Conservation (phyloP, 2,113 vertebrate species). For the Neotoma lepida region DNA sequence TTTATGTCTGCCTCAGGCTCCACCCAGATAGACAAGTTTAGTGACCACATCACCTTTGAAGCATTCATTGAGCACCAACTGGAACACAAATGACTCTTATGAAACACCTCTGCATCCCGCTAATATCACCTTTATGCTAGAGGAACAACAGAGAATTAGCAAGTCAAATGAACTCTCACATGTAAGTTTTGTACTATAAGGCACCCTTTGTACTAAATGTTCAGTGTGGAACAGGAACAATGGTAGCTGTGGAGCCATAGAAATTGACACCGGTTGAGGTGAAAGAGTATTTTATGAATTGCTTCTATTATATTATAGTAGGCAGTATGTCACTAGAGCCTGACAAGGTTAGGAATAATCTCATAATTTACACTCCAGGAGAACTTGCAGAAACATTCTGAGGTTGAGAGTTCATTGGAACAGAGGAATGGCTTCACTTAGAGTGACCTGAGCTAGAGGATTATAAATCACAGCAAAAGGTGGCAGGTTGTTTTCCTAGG, state of each 20-base stretch:
- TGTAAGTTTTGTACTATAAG: constrained; percentile 12
- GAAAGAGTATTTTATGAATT: constrained; percentile 72
- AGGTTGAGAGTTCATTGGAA: constrained; percentile 74
- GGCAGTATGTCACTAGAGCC: constrained; percentile 64
- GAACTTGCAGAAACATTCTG: constrained; percentile 64
- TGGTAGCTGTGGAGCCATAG: constrained; percentile 39
- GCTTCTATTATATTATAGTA: constrained; percentile 71
- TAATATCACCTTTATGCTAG: not conserved
- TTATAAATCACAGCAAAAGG: constrained; percentile 51
- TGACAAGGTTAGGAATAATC: constrained; percentile 75
- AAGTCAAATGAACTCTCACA: constrained; percentile 50
- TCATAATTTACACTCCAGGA: constrained; percentile 76
- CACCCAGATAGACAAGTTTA: not conserved
- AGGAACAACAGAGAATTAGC: constrained; percentile 23
- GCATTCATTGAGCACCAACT: not conserved
- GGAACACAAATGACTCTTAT: not conserved
- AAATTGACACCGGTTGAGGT: constrained; percentile 59
- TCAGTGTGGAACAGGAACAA: constrained; percentile 51
- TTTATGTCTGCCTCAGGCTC: not conserved
- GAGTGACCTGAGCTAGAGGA: constrained; percentile 31
- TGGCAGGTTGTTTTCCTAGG: constrained; percentile 54
- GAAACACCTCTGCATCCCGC: not conserved
- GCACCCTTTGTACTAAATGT: not conserved
- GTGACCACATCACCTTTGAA: not conserved
- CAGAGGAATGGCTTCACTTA: constrained; percentile 68